phyloP scores from a whole-genome alignment of 2,113 vertebrate genomes.

The Dipodomys ordii region DNA sequence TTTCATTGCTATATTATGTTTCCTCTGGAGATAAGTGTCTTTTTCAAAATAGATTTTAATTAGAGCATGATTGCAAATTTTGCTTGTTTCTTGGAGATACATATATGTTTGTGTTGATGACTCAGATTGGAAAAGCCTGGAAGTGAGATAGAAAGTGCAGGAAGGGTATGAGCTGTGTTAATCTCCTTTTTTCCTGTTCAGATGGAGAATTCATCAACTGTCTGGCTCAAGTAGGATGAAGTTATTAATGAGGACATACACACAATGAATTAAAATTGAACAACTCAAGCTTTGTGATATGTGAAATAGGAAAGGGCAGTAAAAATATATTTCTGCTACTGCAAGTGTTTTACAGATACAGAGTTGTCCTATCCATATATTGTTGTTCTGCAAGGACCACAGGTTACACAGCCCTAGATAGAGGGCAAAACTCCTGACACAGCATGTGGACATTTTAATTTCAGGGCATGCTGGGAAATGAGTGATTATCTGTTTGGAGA shows the following conservation, averaged over 20 bases:
- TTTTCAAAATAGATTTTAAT: conserved; percentile 72
- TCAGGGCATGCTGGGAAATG: background rate
- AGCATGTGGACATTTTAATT: background rate
- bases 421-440: background rate
- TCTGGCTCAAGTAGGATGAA: background rate
- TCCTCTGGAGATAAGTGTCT: conserved; percentile 52
- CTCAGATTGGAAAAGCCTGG: background rate
- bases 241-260: background rate
- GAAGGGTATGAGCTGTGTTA: background rate
- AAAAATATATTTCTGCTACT: background rate
- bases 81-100: conserved; percentile 41
- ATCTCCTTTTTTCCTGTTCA: background rate
- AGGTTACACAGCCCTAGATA: background rate
- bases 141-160: conserved; percentile 15
- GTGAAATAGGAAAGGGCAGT: background rate
- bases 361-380: background rate
- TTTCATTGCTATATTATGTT: conserved; percentile 31
- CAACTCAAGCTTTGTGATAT: background rate
- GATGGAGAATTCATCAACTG: background rate
- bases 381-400: background rate
- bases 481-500: background rate
- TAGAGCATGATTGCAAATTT: conserved; percentile 66
- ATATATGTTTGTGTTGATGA: background rate
- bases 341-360: background rate
- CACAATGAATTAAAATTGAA: background rate